Evolutionary conservation across 2,888 invertebrate species (phyloP).

Genomic region (Acleris holmiana): DNA sequence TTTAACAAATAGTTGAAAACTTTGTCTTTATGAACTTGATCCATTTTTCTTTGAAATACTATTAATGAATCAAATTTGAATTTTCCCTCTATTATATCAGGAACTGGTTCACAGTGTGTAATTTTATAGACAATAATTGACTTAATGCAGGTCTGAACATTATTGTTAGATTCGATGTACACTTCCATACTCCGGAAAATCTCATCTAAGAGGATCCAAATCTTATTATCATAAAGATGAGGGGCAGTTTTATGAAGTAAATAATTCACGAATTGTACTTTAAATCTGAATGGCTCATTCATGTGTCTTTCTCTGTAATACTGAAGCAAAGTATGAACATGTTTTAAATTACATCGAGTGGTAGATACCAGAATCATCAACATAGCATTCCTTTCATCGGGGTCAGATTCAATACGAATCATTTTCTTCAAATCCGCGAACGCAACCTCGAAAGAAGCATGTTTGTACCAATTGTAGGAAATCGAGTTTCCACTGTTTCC

Average conservation of each 20-base stretch:
- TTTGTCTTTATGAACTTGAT: slow-evolving; percentile 50
- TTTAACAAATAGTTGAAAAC: slow-evolving; percentile 58
- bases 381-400: slow-evolving; percentile 40
- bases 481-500: slow-evolving; percentile 5
- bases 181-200: slow-evolving; percentile 58
- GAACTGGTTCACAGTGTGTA: slow-evolving; percentile 50
- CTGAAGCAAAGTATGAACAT: slow-evolving; percentile 37
- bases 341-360: slow-evolving; percentile 25
- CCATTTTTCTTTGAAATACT: slow-evolving; percentile 48
- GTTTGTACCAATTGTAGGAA: slow-evolving; percentile 39
- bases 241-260: slow-evolving; percentile 50
- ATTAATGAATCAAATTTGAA: slow-evolving; percentile 53
- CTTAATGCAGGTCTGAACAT: slow-evolving; percentile 56
- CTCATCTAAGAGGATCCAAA: slow-evolving; percentile 61
- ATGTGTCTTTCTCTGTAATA: slow-evolving; percentile 42
- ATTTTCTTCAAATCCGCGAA: slow-evolving; percentile 41
- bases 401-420: slow-evolving; percentile 40
- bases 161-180: slow-evolving; percentile 53
- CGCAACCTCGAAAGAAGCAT: slow-evolving; percentile 39
- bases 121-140: slow-evolving; percentile 55
- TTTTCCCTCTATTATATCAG: slow-evolving; percentile 56
- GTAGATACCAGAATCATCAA: slow-evolving; percentile 31
- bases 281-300: slow-evolving; percentile 41
- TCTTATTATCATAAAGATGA: slow-evolving; percentile 51
- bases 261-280: slow-evolving; percentile 39